A percentile compares a stretch with the other conserved stretches of the same genome.
phyloP scores from a whole-genome alignment of 1,140 invertebrate genomes.

The Drosophila micromelanica region DNA sequence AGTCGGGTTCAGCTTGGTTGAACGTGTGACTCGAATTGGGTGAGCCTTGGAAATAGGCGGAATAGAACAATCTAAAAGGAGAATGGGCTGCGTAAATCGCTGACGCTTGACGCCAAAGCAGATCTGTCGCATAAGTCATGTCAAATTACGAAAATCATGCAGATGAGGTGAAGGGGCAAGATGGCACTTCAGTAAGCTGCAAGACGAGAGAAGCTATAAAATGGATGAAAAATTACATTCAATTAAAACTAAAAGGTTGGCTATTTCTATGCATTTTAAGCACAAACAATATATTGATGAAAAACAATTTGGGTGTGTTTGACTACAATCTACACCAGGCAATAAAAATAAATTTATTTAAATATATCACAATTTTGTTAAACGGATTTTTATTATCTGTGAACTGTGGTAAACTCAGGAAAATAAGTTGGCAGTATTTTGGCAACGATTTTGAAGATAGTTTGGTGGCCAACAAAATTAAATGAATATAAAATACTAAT shows the following conservation, averaged over 20 bases:
- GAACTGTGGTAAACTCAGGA: no score
- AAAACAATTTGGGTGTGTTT: neutral
- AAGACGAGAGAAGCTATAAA: conserved; percentile 18
- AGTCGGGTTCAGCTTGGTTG: neutral
- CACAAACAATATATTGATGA: conserved; percentile 34
- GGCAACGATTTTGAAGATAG: no score
- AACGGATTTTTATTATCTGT: no score
- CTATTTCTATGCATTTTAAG: conserved; percentile 20
- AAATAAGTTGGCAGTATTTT: no score
- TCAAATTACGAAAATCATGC: conserved; percentile 61
- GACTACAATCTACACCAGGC: conserved; percentile 15
- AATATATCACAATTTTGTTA: neutral
- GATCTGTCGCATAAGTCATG: conserved; percentile 82
- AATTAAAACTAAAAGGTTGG: conserved; percentile 64
- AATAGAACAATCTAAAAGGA: conserved; percentile 7
- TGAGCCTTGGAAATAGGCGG: neutral
- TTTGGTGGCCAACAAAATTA: no score
- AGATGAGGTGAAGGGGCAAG: neutral
- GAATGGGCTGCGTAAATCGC: conserved; percentile 64
- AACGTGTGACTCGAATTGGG: neutral
- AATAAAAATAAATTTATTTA: neutral
- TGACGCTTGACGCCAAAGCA: conserved; percentile 79
- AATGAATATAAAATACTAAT: no score
- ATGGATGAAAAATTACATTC: conserved; percentile 66
- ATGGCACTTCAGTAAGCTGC: conserved; percentile 12